phyloP scores from a whole-genome alignment of 2,113 vertebrate species.

The Chiloscyllium plagiosum region DNA sequence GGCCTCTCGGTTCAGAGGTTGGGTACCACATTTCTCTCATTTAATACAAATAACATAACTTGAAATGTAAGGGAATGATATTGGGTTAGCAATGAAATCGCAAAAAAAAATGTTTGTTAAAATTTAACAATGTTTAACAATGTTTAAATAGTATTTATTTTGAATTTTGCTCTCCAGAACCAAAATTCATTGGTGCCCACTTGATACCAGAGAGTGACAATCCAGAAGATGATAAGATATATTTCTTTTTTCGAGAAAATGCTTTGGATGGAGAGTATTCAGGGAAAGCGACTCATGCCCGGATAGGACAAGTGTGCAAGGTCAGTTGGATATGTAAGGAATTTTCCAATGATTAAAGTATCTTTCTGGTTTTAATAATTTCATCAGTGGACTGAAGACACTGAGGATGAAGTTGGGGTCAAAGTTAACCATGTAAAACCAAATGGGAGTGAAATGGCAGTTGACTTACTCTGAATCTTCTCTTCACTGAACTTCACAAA shows the following conservation, averaged over 20 bases:
- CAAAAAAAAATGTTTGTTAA: neutral
- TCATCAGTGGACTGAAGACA: neutral
- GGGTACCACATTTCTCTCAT: neutral
- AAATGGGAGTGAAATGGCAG: neutral
- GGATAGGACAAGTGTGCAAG: conserved; percentile 96
- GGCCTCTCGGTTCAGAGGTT: no score
- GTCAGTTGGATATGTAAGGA: conserved; percentile 53
- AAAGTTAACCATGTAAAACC: neutral
- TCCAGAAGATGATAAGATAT: conserved; percentile 94
- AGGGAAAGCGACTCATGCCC: conserved; percentile 89
- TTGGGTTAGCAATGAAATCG: neutral
- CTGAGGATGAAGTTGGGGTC: neutral
- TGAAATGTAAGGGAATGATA: neutral
- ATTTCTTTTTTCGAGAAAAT: conserved; percentile 94
- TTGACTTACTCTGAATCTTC: no score
- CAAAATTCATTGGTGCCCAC: conserved; percentile 81
- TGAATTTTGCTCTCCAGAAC: conserved; percentile 63
- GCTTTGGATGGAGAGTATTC: conserved; percentile 91
- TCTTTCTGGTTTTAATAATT: neutral
- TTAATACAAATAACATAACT: neutral
- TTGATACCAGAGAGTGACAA: conserved; percentile 93
- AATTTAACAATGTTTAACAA: neutral
- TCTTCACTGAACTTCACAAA: no score
- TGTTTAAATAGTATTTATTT: neutral
- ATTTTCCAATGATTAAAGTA: neutral